Conservation (phyloP, 2,888 invertebrate genomes). For the Tetropium fuscum region DNA sequence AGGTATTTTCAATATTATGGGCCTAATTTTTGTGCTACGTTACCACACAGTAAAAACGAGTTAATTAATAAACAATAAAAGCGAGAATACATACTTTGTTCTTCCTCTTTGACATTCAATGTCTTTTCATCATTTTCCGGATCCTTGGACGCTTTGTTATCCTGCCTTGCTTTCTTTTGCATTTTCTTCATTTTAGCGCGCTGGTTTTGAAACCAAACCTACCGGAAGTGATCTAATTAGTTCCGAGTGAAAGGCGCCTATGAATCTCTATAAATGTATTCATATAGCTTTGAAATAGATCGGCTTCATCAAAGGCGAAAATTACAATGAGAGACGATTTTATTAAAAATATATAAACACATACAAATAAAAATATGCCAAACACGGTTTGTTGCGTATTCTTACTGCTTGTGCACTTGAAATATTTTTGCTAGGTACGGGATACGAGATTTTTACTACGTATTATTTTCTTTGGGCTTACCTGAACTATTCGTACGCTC, state of each 20-base stretch:
- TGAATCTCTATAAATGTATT: not conserved
- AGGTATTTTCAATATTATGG: too few species aligned
- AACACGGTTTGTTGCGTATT: too few species aligned
- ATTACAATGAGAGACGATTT: not conserved
- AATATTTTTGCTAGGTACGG: too few species aligned
- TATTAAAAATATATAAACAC: too few species aligned
- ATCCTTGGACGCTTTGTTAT: slow-evolving; percentile 69
- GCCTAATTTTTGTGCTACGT: too few species aligned
- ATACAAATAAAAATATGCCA: too few species aligned
- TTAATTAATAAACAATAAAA: slow-evolving; percentile 25
- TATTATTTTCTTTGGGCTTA: slow-evolving; percentile 58
- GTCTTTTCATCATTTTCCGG: slow-evolving; percentile 67
- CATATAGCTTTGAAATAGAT: not conserved
- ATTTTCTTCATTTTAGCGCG: slow-evolving; percentile 76
- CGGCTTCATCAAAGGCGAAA: not conserved
- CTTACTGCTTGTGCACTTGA: too few species aligned
- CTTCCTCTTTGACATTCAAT: slow-evolving; percentile 70
- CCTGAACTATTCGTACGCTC: slow-evolving; percentile 87
- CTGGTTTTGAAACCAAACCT: slow-evolving; percentile 78
- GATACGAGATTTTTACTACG: too few species aligned
- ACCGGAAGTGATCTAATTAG: slow-evolving; percentile 48
- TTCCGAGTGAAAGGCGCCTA: slow-evolving; percentile 35
- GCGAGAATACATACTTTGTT: slow-evolving; percentile 69
- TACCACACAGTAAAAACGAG: not conserved
- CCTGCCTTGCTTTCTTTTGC: slow-evolving; percentile 74